Conservation (phyloP, 2,888 invertebrate genomes). For the Eupithecia abbreviata region DNA sequence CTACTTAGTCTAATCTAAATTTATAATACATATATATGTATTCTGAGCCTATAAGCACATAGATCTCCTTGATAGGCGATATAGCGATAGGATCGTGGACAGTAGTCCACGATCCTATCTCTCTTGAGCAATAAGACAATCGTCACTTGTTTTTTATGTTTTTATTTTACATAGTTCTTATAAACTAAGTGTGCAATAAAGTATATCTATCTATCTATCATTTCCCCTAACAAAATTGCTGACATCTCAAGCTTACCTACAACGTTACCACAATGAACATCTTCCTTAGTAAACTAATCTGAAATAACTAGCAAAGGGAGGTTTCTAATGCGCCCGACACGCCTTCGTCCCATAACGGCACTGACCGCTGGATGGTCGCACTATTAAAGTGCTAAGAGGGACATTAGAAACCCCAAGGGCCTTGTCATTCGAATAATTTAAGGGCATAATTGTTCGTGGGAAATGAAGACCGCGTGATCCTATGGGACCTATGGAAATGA, state of each 20-base stretch:
- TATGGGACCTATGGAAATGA: constrained; percentile 2
- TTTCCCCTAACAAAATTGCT: background rate
- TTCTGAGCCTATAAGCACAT: too few species aligned
- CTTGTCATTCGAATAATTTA: constrained; percentile 79
- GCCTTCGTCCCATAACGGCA: constrained; percentile 57
- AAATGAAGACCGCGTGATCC: constrained; percentile 23
- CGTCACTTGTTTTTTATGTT: too few species aligned
- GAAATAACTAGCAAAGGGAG: constrained; percentile 79
- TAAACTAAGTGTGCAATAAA: too few species aligned
- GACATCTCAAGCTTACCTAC: background rate
- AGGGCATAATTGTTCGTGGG: constrained; percentile 74
- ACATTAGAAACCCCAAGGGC: constrained; percentile 76
- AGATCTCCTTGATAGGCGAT: too few species aligned
- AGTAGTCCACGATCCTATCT: too few species aligned
- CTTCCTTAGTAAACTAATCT: constrained; percentile 65
- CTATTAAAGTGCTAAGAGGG: constrained; percentile 84
- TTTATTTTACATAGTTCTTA: too few species aligned
- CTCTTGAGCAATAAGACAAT: too few species aligned
- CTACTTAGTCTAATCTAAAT: too few species aligned
- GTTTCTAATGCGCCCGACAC: constrained; percentile 68
- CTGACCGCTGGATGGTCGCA: constrained; percentile 72
- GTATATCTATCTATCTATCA: background rate
- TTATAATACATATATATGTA: too few species aligned
- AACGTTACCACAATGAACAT: constrained; percentile 20
- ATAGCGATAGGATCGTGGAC: too few species aligned